Conservation (phyloP, 2,888 invertebrate species). For the Ceraclea dissimilis region DNA sequence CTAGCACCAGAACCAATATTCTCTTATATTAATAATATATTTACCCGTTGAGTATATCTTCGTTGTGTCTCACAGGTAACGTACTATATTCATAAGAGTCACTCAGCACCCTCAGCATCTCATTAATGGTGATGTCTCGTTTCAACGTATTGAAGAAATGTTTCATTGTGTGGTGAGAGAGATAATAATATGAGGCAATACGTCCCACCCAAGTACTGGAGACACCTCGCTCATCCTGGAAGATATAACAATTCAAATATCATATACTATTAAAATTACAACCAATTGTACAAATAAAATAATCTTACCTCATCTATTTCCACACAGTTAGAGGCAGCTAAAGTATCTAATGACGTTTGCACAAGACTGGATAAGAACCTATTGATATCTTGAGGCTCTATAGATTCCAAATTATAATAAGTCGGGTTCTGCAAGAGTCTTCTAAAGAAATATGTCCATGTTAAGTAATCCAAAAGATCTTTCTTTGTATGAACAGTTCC, state of each 20-base stretch:
- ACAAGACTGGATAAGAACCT: conserved; percentile 74
- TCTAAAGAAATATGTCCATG: conserved; percentile 98
- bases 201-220: conserved; percentile 76
- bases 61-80: conserved; percentile 96
- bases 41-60: conserved; percentile 86
- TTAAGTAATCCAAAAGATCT: conserved; percentile 91
- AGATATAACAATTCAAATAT: too few relatives aligned
- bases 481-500: conserved; percentile 91
- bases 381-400: conserved; percentile 63
- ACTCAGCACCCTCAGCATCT: conserved; percentile 70
- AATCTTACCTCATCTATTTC: conserved; percentile 63
- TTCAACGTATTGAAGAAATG: conserved; percentile 67
- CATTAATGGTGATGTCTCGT: conserved; percentile 57
- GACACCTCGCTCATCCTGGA: conserved; percentile 53
- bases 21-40: too few relatives aligned
- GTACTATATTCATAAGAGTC: conserved; percentile 86
- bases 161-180: conserved; percentile 85
- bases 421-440: conserved; percentile 86
- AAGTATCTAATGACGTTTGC: conserved; percentile 64
- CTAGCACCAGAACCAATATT: too few relatives aligned
- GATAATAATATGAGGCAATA: conserved; percentile 94
- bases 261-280: not conserved
- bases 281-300: not conserved
- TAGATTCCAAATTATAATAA: conserved; percentile 73
- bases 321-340: conserved; percentile 73